Percentiles rank a stretch among this genome's conserved stretches.
Conservation (phyloP, 2,113 vertebrate species). For the Heptranchias perlo region DNA sequence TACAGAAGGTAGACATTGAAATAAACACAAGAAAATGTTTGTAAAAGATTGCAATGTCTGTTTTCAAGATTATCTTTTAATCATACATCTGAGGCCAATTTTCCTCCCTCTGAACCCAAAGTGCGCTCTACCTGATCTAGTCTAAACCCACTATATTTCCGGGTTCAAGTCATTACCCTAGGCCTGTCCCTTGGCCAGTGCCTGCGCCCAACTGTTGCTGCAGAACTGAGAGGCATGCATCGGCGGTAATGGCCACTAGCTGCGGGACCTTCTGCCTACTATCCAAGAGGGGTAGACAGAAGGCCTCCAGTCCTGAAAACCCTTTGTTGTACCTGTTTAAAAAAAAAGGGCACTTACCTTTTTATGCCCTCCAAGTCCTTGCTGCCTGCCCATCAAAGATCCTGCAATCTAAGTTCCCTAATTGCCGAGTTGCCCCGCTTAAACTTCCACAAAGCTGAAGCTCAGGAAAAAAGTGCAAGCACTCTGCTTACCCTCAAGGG, state of each 20-base stretch:
- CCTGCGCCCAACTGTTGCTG: not conserved
- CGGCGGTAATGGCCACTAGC: not conserved
- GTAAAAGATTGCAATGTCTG: not conserved
- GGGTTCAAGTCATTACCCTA: too few relatives aligned
- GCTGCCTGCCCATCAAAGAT: not conserved
- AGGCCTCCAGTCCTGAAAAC: not conserved
- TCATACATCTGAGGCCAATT: not conserved
- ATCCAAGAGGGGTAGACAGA: not conserved
- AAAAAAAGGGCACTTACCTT: not conserved
- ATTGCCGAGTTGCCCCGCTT: too few relatives aligned
- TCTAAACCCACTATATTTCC: not conserved
- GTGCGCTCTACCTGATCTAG: not conserved
- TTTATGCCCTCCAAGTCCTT: not conserved
- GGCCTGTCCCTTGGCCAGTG: not conserved
- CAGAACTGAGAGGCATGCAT: not conserved
- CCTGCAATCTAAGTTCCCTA: not conserved
- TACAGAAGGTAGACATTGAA: conserved; percentile 27
- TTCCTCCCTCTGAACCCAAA: not conserved
- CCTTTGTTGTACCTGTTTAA: not conserved
- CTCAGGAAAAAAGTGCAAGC: not conserved
- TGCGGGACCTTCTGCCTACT: not conserved
- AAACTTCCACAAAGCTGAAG: not conserved
- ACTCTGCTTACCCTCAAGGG: not conserved
- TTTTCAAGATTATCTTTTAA: not conserved
- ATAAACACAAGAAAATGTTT: not conserved